Evolutionary conservation across 1,140 invertebrate species (phyloP), one percentile per base, ranked within the genome.

Genomic region (Solenopsis invicta): DNA sequence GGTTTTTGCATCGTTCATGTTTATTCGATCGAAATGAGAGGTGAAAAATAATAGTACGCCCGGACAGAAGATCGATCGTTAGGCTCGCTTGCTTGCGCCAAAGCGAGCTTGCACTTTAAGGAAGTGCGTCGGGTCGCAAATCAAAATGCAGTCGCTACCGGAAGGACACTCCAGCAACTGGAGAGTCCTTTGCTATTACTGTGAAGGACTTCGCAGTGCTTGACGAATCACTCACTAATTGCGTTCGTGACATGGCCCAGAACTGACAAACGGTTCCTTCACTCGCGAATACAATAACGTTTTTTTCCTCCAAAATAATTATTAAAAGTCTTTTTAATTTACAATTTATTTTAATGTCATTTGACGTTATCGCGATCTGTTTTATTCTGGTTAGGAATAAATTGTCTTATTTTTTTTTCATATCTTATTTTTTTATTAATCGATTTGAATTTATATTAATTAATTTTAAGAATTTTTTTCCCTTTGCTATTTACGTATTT

Each of bases 161-260:
- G 90, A 92, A 94, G 94, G 91, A 93, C 91, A 89, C 93, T 94
- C 85, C 85, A 93, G 85, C 90, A 56, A 87, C 86, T 94, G 87
- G 87, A 95, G 94, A 85, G 93, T 93, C 90, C 94, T 95, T 91
- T 89, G 92, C 93, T 92, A 93, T 94, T 95, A 94, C 89, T 93
- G 90, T 92, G 88, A 85, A 94, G 93, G 92, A 94, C 93, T 93
- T 92, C 82, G 90, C 93, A 87, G 90, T 93, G 90, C 93, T 95
- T 89, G 92, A 94, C 93, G 90, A 95, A 95, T 95, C 94, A 93
- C 89, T 95, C 94, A 95, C 94, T 95, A 95, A 95, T 95, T 95
- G 94, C 93, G 92, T 95, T 94, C 94, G 95, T 95, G 94, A 95
- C 94, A 95, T 93, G 91, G 92, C 89, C 92, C 93, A 92, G 88